These are phyloP conservation scores for Pantelozetes paolii DNA, from an alignment of 2,888 invertebrate genomes.

Conservation along the genomic window DNA sequence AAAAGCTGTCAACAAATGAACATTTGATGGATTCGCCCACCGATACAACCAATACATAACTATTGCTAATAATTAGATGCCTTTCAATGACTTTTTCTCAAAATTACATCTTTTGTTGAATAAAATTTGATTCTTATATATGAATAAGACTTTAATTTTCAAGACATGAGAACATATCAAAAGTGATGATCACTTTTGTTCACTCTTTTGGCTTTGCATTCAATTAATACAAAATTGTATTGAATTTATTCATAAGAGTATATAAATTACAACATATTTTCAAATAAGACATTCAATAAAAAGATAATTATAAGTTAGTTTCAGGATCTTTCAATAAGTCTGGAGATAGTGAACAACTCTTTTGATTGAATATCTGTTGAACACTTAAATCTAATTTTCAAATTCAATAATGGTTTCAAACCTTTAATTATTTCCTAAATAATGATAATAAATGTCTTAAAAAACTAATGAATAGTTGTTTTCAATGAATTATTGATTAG, in stretches of 20 bases:
- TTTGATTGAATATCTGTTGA: too few species aligned
- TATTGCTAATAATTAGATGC: slow-evolving; percentile 23
- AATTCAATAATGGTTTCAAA: not conserved
- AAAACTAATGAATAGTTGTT: not conserved
- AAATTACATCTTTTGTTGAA: slow-evolving; percentile 25
- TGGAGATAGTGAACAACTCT: not conserved
- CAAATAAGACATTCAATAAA: not conserved
- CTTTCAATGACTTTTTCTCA: slow-evolving; percentile 14
- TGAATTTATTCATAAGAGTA: not conserved
- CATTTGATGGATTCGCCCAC: slow-evolving; percentile 31
- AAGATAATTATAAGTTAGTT: not conserved
- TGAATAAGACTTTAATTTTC: not conserved
- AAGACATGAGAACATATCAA: not conserved
- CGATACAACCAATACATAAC: slow-evolving; percentile 9
- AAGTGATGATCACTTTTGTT: not conserved
- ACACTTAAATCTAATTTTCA: not conserved
- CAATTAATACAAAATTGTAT: not conserved
- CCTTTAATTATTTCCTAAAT: slow-evolving; percentile 15
- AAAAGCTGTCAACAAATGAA: slow-evolving; percentile 23
- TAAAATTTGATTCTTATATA: not conserved
- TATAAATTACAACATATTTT: slow-evolving; percentile 12
- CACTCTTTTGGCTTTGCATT: not conserved
- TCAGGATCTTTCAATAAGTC: not conserved
- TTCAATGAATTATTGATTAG: not conserved
- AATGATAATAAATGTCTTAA: not conserved